Percentiles rank a stretch among this genome's conserved stretches.
Evolutionary conservation across 2,113 vertebrate genomes (phyloP).

Genomic region (Pseudonaja textilis): DNA sequence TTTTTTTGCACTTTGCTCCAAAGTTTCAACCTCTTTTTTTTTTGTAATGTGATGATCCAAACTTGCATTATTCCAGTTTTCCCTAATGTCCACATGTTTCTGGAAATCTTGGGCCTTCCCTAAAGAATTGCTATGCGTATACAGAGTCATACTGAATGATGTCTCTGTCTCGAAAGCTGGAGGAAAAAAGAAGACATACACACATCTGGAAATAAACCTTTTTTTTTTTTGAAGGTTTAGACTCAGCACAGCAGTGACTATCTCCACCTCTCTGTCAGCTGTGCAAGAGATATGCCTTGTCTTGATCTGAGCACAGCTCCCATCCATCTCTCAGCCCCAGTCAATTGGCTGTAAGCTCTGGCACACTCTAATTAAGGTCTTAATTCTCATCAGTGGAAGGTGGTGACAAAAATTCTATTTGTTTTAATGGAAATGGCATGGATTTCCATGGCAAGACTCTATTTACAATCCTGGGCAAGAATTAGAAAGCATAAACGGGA

Average conservation of each 20-base stretch:
- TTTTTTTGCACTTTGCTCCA: no score
- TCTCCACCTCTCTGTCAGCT: not conserved
- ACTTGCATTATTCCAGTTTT: no score
- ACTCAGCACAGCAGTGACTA: not conserved
- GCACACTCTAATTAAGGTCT: slow-evolving; percentile 10
- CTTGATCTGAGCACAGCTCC: not conserved
- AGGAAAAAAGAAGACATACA: not conserved
- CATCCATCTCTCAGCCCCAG: slow-evolving; percentile 27
- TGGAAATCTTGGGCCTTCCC: not conserved
- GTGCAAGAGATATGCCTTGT: not conserved
- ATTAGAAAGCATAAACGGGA: not conserved
- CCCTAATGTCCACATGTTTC: not conserved
- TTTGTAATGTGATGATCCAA: no score
- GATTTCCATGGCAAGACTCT: not conserved
- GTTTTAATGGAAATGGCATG: slow-evolving; percentile 16
- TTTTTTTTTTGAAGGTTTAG: not conserved
- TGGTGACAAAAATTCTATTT: slow-evolving; percentile 3
- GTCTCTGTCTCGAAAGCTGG: not conserved
- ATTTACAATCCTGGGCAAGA: slow-evolving; percentile 27
- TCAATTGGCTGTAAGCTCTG: not conserved
- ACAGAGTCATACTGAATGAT: not conserved
- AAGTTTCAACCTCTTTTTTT: no score
- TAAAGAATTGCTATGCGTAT: not conserved
- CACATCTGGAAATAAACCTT: not conserved
- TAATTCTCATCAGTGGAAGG: slow-evolving; percentile 10